These are phyloP conservation scores for Gastrophryne carolinensis DNA, from an alignment of 2,797 vertebrate species.

Conservation along the genomic window DNA sequence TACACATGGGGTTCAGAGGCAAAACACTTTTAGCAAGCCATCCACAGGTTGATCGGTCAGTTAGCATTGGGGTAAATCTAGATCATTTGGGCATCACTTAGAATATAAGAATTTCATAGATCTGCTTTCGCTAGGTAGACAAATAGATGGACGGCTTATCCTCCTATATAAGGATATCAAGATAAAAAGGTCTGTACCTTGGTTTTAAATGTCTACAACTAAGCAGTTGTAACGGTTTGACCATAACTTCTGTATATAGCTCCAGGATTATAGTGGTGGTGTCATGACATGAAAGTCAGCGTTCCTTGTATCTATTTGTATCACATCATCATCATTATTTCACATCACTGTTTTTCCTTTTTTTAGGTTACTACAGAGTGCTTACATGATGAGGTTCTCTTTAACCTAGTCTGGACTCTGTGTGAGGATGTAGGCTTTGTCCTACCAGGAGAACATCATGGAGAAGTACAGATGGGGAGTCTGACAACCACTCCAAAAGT, in stretches of 20 bases:
- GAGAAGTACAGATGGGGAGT: too few species aligned
- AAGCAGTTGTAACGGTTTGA: too few species aligned
- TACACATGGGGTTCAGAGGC: neutral
- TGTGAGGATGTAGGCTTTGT: neutral
- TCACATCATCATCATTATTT: too few species aligned
- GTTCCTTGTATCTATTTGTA: too few species aligned
- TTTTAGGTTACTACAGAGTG: constrained; percentile 24
- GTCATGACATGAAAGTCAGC: too few species aligned
- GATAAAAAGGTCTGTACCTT: too few species aligned
- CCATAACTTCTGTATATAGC: too few species aligned
- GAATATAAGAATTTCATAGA: too few species aligned
- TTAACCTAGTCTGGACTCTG: constrained; percentile 11
- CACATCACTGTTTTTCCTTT: too few species aligned
- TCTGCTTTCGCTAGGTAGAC: neutral
- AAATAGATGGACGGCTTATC: neutral
- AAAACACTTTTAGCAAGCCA: neutral
- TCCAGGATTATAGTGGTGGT: too few species aligned
- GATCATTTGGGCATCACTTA: neutral
- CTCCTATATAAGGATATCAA: too few species aligned
- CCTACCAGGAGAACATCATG: neutral
- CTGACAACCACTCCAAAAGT: neutral
- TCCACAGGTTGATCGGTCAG: neutral
- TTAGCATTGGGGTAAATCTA: neutral
- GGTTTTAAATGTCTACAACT: too few species aligned
- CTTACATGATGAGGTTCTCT: constrained; percentile 2